Evolutionary conservation across 64 coral and sea anemone species (phyloP).

Genomic region (Pachyseris speciosa): DNA sequence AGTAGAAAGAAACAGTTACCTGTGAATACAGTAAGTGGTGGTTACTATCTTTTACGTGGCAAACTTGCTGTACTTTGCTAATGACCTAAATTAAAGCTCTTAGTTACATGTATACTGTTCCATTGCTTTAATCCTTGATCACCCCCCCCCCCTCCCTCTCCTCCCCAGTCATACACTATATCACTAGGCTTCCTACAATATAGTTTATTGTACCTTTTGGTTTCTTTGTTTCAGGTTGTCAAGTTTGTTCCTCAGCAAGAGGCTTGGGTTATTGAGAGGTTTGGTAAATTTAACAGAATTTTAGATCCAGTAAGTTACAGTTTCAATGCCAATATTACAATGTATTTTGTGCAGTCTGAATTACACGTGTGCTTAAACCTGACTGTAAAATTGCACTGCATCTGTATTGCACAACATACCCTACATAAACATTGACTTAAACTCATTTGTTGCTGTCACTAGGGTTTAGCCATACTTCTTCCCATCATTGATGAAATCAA

Average conservation of each 20-base stretch:
- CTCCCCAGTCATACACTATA: too few relatives aligned
- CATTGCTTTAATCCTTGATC: too few relatives aligned
- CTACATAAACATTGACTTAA: background rate
- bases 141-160: too few relatives aligned
- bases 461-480: constrained; percentile 93
- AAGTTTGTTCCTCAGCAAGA: constrained; percentile 99
- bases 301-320: constrained; percentile 82
- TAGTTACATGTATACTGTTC: too few relatives aligned
- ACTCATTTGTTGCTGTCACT: background rate
- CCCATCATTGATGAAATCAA: constrained; percentile 94
- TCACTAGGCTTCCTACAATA: too few relatives aligned
- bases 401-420: background rate
- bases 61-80: too few relatives aligned
- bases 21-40: constrained; percentile 80
- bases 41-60: background rate
- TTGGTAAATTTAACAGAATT: constrained; percentile 90
- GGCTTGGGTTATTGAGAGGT: constrained; percentile 92
- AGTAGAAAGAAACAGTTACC: constrained; percentile 69
- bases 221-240: constrained; percentile 67
- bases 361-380: too few relatives aligned
- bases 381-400: too few relatives aligned
- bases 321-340: background rate
- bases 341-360: too few relatives aligned
- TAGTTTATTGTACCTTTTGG: background rate
- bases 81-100: too few relatives aligned